Conservation (phyloP, 2,797 vertebrate genomes). For the Macropus fuliginosus region DNA sequence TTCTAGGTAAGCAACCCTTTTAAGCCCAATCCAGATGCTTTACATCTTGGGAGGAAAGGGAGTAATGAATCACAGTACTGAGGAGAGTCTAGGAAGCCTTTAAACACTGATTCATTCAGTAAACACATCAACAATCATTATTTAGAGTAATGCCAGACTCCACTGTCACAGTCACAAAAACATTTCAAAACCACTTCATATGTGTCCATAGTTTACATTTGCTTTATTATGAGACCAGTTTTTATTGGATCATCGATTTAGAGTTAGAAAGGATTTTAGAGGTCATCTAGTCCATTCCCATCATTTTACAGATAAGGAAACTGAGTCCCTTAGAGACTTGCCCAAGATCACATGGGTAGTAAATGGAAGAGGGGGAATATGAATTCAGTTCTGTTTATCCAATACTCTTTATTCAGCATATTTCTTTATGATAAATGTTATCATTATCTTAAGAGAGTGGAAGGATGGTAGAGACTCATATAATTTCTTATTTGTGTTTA, state of each 20-base stretch:
- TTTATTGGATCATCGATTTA: neutral
- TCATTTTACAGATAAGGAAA: neutral
- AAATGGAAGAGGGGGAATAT: neutral
- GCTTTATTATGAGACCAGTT: neutral
- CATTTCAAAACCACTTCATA: neutral
- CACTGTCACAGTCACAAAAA: neutral
- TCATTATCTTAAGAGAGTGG: neutral
- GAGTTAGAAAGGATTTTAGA: neutral
- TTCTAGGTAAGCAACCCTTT: neutral
- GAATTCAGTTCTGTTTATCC: neutral
- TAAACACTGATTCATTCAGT: neutral
- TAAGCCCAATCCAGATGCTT: neutral
- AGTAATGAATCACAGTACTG: neutral
- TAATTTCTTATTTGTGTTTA: neutral
- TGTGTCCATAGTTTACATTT: neutral
- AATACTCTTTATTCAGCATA: neutral
- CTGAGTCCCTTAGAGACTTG: neutral
- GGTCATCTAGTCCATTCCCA: neutral
- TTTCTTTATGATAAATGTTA: neutral
- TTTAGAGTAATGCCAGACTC: neutral
- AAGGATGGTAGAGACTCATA: neutral
- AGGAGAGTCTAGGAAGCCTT: neutral
- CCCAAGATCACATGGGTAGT: neutral
- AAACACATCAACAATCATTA: neutral
- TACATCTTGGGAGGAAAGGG: neutral